Base-by-base conservation (phyloP, 64 coral and sea anemone genomes). In the Acropora yongei region DNA sequence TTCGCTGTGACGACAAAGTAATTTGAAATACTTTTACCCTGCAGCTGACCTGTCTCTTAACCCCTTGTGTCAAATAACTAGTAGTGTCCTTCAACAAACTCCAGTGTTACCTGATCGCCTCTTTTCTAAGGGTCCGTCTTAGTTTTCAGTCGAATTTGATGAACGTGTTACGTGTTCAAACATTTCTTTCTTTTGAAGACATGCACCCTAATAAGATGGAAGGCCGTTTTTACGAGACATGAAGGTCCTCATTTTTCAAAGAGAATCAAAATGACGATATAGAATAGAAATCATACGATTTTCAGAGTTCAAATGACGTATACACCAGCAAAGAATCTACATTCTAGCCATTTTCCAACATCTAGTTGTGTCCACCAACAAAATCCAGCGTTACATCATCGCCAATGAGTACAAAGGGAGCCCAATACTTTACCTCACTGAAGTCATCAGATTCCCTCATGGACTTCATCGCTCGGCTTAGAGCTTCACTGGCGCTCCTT, bases 371-470 rank as follows among this genome's bases (percentile, higher is more conserved):
- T 43, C 44, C 41, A 46, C 8, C 42, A 9, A 41, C 74, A 77
- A 77, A 77, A 7, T 77, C 74, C 7, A 77, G 12, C 12, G 86
- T 75, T 8, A 88, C 86, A 17, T 88, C 72, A 76, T 88, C 86
- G 1, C 86, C 86, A 20, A 88, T 49, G 20, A 88, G 71, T 75
- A 76, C 72, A 74, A 88, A 88, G 3, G 86, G 39, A 6, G 86
- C 72, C 86, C 86, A 88, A 49, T 74, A 74, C 47, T 75, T 88
- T 3, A 74, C 48, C 61, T 88, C 86, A 42, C 72, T 76, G 40
- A 55, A 88, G 6, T 8, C 8, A 18, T 44, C 49, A 20, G 47
- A 75, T 58, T 43, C 39, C 47, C 86, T 88, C 72, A 88, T 88
- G 19, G 44, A 72, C 47, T 88, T 88, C 86, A 76, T 88, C 4